phyloP scores from a whole-genome alignment of 2,113 vertebrate genomes.

The Dendrocopos noguchii region DNA sequence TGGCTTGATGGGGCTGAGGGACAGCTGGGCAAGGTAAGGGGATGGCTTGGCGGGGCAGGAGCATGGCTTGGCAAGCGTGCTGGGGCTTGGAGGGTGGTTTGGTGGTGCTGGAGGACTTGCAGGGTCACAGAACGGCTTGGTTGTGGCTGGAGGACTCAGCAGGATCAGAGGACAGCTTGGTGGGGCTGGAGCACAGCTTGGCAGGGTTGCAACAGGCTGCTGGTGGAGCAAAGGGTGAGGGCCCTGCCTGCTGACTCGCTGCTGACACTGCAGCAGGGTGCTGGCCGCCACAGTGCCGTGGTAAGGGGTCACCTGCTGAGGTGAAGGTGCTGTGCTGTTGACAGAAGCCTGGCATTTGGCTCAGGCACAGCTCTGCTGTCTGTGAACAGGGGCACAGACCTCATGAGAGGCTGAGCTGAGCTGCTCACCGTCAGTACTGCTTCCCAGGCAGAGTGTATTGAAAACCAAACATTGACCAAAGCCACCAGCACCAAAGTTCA shows the following conservation, averaged over 20 bases:
- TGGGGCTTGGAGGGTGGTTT: background rate
- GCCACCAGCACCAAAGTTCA: rapidly evolving
- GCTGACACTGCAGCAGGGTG: background rate
- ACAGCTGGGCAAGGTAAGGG: background rate
- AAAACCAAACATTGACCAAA: rapidly evolving
- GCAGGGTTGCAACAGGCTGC: background rate
- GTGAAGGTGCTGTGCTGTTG: background rate
- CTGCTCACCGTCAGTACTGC: background rate
- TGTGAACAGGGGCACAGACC: background rate
- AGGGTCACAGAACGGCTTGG: too few species aligned
- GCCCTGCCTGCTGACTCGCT: background rate
- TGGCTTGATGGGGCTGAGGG: background rate
- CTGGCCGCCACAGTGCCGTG: background rate
- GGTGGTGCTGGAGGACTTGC: background rate
- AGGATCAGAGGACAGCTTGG: background rate
- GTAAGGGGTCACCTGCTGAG: background rate
- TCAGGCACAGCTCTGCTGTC: background rate
- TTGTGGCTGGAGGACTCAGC: background rate
- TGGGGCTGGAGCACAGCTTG: background rate
- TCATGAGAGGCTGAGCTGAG: rapidly evolving
- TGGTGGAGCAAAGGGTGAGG: background rate
- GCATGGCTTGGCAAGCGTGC: too few species aligned
- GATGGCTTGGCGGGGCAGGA: background rate
- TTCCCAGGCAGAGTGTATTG: rapidly evolving
- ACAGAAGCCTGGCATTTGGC: background rate